Base-by-base conservation (phyloP, 2,888 invertebrate species). In the Amitus sp. region DNA sequence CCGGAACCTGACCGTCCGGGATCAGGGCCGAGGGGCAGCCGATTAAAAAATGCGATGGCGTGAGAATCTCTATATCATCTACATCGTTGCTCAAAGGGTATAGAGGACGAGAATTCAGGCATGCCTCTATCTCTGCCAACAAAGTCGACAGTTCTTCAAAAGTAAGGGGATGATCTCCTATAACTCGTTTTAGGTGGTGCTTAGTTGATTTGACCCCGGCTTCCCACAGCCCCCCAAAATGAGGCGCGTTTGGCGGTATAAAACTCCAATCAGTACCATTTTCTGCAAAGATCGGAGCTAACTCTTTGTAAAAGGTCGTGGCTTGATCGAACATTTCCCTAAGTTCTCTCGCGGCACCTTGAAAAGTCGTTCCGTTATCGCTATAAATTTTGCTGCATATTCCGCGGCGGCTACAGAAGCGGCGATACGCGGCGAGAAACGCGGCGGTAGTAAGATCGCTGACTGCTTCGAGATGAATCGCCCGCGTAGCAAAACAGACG, bases 261-360 rank as follows among this genome's bases (percentile, higher is more conserved):
- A 74, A 77, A 12, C 68, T 57, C 74, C 74, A 76, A 10, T 10
- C 2, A 2, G 52, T 43, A 15, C 51, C 57, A 10, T 43, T 51
- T n/a, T 57, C 47, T 3, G 53, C 55, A 2, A 61, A 23, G 1
- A 12, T 1, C n/a, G 46, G 23, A 2, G 55, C 40, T 2, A 39
- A 18, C 1, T 34, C 46, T 9, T 19, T 5, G 13, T 52, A 62
- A 13, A 56, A 56, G 4, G 19, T 23, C 1, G 23, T 43, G 4
- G 57, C 39, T 1, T 2, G 10, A 3, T 37, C 15, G 34, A 58
- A 58, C 54, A 62, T 49, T 9, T 17, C 33, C 19, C 27, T 18
- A 10, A 62, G 20, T 40, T 62, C 57, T 2, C 17, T 12, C n/a
- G 37, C 51, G 1, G 56, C 56, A 9, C 56, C 61, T 7, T 51